phyloP scores from a whole-genome alignment of 2,797 vertebrate genomes.

The Chelmon rostratus region DNA sequence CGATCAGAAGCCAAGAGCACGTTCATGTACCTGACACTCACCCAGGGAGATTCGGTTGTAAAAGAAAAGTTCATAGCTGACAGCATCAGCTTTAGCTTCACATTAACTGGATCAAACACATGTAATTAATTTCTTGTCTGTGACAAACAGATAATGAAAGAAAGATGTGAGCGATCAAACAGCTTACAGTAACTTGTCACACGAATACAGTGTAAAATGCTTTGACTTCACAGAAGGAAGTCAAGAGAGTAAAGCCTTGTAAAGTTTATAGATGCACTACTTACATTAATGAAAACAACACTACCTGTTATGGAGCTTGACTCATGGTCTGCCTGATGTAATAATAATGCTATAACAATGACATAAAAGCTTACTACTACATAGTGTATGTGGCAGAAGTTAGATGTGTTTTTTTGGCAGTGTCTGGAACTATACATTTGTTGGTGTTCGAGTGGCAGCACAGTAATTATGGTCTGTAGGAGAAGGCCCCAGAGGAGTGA shows the following conservation, averaged over 20 bases:
- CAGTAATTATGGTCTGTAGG: background rate
- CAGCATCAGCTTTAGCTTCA: background rate
- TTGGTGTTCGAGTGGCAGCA: background rate
- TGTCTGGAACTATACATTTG: background rate
- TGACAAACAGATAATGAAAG: slow-evolving; percentile 27
- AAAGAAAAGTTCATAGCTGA: slow-evolving; percentile 24
- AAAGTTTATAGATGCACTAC: background rate
- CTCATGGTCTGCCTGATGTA: background rate
- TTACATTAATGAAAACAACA: background rate
- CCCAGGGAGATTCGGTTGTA: no score
- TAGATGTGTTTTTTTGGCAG: background rate
- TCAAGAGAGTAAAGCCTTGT: background rate
- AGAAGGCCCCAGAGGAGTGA: no score
- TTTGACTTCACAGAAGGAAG: background rate
- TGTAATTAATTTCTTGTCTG: background rate
- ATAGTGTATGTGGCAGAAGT: background rate
- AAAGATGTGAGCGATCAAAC: slow-evolving; percentile 17
- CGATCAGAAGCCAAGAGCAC: background rate
- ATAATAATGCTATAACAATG: no score
- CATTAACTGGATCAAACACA: background rate
- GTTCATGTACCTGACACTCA: slow-evolving; percentile 3
- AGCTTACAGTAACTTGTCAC: background rate
- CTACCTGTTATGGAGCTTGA: background rate
- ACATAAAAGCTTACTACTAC: no score
- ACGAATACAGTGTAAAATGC: background rate